Conservation (phyloP, 2,797 vertebrate genomes). For the Acipenser transmontanus region DNA sequence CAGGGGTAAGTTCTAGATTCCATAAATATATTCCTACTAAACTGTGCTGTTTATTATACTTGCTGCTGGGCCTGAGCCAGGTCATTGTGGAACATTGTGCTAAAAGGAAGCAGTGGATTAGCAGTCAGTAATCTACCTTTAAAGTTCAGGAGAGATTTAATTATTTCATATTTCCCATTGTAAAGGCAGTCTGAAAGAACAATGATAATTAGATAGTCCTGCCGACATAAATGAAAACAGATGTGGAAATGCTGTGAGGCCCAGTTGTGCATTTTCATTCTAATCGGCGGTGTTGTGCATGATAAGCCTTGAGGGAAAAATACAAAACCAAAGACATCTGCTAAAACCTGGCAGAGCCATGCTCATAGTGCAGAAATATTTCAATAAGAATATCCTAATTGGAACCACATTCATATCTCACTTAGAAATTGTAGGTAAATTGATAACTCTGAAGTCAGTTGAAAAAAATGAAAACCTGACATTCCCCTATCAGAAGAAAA, state of each 20-base stretch:
- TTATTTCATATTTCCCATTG: slow-evolving; percentile 29
- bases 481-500: too few relatives aligned
- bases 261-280: slow-evolving; percentile 25
- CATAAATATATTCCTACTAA: neutral
- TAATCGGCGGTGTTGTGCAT: slow-evolving; percentile 27
- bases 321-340: slow-evolving; percentile 42
- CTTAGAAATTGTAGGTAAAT: slow-evolving; percentile 26
- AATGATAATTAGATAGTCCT: slow-evolving; percentile 36
- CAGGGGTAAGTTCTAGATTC: neutral
- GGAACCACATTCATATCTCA: slow-evolving; percentile 34
- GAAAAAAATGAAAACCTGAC: too few relatives aligned
- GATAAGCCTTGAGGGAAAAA: slow-evolving; percentile 31
- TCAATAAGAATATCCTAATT: slow-evolving; percentile 30
- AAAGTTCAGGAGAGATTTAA: slow-evolving; percentile 27
- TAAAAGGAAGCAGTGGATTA: slow-evolving; percentile 32
- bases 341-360: slow-evolving; percentile 31
- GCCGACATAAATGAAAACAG: slow-evolving; percentile 33
- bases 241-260: slow-evolving; percentile 21
- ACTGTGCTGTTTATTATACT: neutral
- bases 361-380: slow-evolving; percentile 36
- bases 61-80: neutral
- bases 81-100: slow-evolving; percentile 24
- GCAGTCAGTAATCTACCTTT: slow-evolving; percentile 21
- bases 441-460: slow-evolving; percentile 12
- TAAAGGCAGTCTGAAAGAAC: slow-evolving; percentile 19